phyloP scores from a whole-genome alignment of 2,113 vertebrate genomes.

The Caranx melampygus region DNA sequence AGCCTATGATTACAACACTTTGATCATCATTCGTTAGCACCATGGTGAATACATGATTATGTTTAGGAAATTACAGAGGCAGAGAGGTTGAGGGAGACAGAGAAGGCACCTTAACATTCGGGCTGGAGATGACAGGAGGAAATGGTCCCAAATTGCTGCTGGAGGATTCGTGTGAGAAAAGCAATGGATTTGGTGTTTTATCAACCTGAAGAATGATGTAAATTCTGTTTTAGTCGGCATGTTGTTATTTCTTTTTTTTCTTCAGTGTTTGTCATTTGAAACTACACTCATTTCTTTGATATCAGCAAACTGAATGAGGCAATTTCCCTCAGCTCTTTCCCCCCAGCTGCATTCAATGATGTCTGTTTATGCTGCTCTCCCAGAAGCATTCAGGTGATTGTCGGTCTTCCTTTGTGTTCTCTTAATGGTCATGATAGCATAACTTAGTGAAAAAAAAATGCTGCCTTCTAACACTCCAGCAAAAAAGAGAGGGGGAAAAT shows the following conservation, averaged over 20 bases:
- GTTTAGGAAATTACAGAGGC: slow-evolving; percentile 42
- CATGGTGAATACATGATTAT: slow-evolving; percentile 21
- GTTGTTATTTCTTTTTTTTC: not conserved
- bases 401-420: slow-evolving; percentile 18
- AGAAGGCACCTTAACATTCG: slow-evolving; percentile 5
- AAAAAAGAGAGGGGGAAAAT: not conserved
- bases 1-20: slow-evolving; percentile 55
- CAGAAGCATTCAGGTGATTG: not conserved
- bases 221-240: not conserved
- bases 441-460: slow-evolving; percentile 9
- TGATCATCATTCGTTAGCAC: slow-evolving; percentile 67
- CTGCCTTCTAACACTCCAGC: not conserved
- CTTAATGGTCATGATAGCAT: slow-evolving; percentile 15
- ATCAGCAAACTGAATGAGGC: slow-evolving; percentile 1
- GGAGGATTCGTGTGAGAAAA: slow-evolving; percentile 13
- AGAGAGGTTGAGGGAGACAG: not conserved
- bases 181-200: slow-evolving; percentile 8
- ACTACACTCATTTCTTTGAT: not conserved
- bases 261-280: not conserved
- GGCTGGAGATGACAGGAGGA: not conserved
- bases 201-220: slow-evolving; percentile 6
- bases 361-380: slow-evolving; percentile 4
- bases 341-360: not conserved
- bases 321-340: not conserved
- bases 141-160: not conserved